Percentiles rank a stretch among this genome's conserved stretches.
Conservation (phyloP, 2,113 vertebrate species). For the Bambusicola thoracicus region DNA sequence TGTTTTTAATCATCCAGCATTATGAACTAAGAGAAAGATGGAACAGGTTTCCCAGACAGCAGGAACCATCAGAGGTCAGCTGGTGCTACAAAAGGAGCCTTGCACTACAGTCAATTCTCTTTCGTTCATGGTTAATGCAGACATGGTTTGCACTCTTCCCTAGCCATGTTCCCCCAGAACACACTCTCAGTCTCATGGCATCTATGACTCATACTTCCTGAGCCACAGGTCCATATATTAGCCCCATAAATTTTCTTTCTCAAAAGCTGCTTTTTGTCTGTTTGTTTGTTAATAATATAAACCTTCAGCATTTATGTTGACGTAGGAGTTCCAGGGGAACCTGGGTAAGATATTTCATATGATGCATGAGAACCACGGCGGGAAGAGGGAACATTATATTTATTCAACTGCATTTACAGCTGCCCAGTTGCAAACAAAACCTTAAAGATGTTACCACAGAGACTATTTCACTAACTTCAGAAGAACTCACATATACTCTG, state of each 20-base stretch:
- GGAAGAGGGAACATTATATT: neutral
- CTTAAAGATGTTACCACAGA: neutral
- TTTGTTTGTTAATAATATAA: neutral
- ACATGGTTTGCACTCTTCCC: rapidly evolving
- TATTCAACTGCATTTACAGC: neutral
- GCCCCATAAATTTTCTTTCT: neutral
- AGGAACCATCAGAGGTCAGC: neutral
- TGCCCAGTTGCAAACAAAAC: neutral
- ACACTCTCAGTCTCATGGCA: neutral
- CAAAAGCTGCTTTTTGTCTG: neutral
- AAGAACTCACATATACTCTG: neutral
- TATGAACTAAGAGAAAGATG: neutral
- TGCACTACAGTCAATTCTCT: rapidly evolving
- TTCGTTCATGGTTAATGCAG: neutral
- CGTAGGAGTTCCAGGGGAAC: neutral
- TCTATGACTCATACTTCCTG: neutral
- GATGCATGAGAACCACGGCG: neutral
- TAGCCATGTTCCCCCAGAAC: rapidly evolving
- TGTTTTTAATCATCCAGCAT: neutral
- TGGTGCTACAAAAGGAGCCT: neutral
- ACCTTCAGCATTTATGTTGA: neutral
- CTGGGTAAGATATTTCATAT: rapidly evolving
- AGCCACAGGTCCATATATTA: neutral
- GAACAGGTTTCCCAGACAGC: neutral
- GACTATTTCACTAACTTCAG: neutral